Evolutionary conservation across 2,888 invertebrate genomes (phyloP).

Genomic region (Epistrophe grossulariae): DNA sequence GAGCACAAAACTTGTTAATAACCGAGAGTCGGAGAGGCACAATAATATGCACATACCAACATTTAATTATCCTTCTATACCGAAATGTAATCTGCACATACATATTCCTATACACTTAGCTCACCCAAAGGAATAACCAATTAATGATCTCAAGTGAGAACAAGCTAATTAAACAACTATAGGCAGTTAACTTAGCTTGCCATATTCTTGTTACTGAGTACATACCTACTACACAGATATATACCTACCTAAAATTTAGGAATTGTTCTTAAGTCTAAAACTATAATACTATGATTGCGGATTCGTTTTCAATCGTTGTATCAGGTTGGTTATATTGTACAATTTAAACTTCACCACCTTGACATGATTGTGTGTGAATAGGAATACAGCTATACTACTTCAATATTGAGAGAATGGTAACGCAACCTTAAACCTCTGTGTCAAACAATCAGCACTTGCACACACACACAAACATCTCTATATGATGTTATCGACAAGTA

Average conservation of each 20-base stretch:
- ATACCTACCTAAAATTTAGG: not conserved
- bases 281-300: constrained; percentile 13
- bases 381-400: not conserved
- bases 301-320: constrained; percentile 38
- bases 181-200: not conserved
- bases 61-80: constrained; percentile 60
- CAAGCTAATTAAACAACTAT: constrained; percentile 20
- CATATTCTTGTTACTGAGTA: not conserved
- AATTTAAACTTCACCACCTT: constrained; percentile 57
- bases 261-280: constrained; percentile 41
- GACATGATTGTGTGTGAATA: constrained; percentile 33
- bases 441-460: constrained; percentile 44
- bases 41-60: constrained; percentile 36
- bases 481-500: constrained; percentile 54
- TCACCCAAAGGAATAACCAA: constrained; percentile 41
- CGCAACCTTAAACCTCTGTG: not conserved
- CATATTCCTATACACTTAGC: not conserved
- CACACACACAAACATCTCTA: constrained; percentile 3
- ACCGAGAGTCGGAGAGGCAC: not conserved
- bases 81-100: constrained; percentile 40
- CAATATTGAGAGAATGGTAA: not conserved
- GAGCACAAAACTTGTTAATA: constrained; percentile 27
- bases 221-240: not conserved
- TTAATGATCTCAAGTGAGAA: constrained; percentile 30
- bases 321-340: constrained; percentile 7